A percentile compares a stretch with the other conserved stretches of the same genome.
Conservation (phyloP, 1,140 invertebrate species). For the Caenorhabditis elegans region DNA sequence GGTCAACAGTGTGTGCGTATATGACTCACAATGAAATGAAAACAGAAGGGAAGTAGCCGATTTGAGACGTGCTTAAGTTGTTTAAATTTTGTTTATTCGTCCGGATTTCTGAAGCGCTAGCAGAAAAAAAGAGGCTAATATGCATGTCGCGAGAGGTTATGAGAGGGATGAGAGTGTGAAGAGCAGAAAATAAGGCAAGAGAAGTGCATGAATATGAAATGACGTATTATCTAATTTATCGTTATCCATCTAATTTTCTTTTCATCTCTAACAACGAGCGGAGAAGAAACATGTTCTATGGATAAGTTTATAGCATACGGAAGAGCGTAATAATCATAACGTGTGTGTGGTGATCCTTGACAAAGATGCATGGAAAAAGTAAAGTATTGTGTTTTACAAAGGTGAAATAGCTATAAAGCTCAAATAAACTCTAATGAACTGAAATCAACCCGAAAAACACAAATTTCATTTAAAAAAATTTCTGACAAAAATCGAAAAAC, state of each 20-base stretch:
- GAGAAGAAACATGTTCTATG: conserved; percentile 8
- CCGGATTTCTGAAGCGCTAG: not conserved
- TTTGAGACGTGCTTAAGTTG: conserved; percentile 23
- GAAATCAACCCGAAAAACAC: too few relatives aligned
- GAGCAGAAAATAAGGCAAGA: not conserved
- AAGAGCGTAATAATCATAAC: not conserved
- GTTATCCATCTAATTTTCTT: not conserved
- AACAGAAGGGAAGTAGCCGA: not conserved
- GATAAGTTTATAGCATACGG: not conserved
- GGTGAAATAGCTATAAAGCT: too few relatives aligned
- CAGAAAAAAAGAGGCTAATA: not conserved
- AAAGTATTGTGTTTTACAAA: too few relatives aligned
- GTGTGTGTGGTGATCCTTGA: not conserved
- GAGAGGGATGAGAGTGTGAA: not conserved
- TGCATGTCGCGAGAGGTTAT: not conserved
- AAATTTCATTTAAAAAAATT: too few relatives aligned
- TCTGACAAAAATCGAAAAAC: too few relatives aligned
- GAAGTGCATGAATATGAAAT: not conserved
- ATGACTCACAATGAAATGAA: conserved; percentile 20
- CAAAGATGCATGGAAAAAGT: not conserved
- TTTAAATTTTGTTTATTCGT: conserved; percentile 25
- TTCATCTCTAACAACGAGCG: not conserved
- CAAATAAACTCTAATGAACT: too few relatives aligned
- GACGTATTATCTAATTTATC: not conserved
- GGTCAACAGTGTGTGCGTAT: not conserved